Conservation (phyloP, 2,888 invertebrate genomes). For the Ophion ventricosus region DNA sequence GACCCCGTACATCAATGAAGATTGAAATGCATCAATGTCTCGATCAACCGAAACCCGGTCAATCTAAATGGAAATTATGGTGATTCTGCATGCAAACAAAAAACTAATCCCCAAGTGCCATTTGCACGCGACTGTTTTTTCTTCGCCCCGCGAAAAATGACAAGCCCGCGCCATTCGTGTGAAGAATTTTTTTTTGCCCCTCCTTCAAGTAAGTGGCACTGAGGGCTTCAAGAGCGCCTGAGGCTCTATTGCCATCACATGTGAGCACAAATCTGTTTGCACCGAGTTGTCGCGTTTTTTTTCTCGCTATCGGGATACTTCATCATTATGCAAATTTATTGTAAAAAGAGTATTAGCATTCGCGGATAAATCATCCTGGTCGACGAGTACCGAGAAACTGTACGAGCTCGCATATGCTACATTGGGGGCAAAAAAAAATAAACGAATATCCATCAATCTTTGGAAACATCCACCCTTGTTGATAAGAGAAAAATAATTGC, state of each 20-base stretch:
- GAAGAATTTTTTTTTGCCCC: too few species aligned
- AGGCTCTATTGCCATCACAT: too few species aligned
- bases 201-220: neutral
- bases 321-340: conserved; percentile 26
- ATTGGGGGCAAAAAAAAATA: neutral
- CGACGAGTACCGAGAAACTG: neutral
- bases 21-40: too few species aligned
- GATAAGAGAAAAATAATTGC: neutral
- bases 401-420: neutral
- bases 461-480: neutral
- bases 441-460: conserved; percentile 3
- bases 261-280: too few species aligned
- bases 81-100: too few species aligned
- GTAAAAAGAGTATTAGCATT: neutral
- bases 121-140: too few species aligned
- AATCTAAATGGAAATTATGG: too few species aligned
- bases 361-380: conserved; percentile 1
- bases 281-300: neutral
- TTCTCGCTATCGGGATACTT: neutral
- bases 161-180: too few species aligned
- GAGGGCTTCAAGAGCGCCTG: neutral
- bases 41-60: too few species aligned
- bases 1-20: too few species aligned
- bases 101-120: too few species aligned
- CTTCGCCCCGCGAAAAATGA: too few species aligned